A percentile compares a stretch with the other conserved stretches of the same genome.
phyloP scores from a whole-genome alignment of 1,140 invertebrate genomes.

The Radopholus similis region DNA sequence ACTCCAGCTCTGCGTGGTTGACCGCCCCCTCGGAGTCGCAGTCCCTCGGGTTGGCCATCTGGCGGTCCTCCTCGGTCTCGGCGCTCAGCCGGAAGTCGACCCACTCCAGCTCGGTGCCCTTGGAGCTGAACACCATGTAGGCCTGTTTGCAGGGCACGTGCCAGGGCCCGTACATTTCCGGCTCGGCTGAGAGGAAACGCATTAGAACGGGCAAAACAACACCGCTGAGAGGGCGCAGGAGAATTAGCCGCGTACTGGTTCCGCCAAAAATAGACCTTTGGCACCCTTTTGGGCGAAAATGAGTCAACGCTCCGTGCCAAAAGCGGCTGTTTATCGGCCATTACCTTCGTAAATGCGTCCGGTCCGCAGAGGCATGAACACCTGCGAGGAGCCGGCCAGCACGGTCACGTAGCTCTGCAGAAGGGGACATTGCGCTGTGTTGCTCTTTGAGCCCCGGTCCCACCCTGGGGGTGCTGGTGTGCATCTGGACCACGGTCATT shows the following conservation, averaged over 20 bases:
- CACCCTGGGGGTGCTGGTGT: neutral
- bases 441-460: neutral
- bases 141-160: constrained; percentile 2
- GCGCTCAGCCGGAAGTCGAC: neutral
- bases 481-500: neutral
- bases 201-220: neutral
- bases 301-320: too few relatives aligned
- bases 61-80: neutral
- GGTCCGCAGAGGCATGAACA: neutral
- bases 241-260: neutral
- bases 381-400: neutral
- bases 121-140: constrained; percentile 1
- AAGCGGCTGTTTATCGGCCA: neutral
- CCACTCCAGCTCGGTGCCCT: neutral
- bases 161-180: neutral
- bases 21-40: neutral
- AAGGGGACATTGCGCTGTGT: too few relatives aligned
- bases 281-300: too few relatives aligned
- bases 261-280: neutral
- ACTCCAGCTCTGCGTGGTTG: neutral
- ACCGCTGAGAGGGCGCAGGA: neutral
- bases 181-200: neutral
- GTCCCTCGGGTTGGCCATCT: neutral
- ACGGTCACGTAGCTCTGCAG: constrained; percentile 5
- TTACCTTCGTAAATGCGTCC: neutral